Percentiles rank a stretch among this genome's conserved stretches.
Evolutionary conservation across 2,113 vertebrate species (phyloP).

Genomic region (Plotosus lineatus): DNA sequence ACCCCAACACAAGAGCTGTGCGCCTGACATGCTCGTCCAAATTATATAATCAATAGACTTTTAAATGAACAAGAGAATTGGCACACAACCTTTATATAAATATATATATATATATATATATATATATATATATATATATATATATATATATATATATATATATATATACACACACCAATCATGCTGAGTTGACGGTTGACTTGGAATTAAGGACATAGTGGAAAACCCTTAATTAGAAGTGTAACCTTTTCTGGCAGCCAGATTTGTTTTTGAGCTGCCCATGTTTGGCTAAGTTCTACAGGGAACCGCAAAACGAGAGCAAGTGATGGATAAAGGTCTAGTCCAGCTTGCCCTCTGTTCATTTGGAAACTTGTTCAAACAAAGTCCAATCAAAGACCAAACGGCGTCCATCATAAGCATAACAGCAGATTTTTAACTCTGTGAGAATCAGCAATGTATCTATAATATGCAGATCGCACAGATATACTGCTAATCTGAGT

Average conservation of each 20-base stretch:
- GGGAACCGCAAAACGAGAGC: conserved; percentile 73
- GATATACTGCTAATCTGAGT: too few relatives aligned
- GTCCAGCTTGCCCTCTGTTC: conserved; percentile 80
- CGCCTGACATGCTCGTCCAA: conserved; percentile 57
- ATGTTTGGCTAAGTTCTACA: conserved; percentile 78
- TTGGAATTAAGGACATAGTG: conserved; percentile 71
- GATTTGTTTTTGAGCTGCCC: conserved; percentile 75
- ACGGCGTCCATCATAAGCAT: conserved; percentile 58
- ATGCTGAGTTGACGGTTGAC: conserved; percentile 68
- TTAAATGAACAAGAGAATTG: conserved; percentile 77
- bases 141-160: too few relatives aligned
- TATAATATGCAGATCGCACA: conserved; percentile 7
- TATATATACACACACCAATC: conserved; percentile 67
- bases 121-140: too few relatives aligned
- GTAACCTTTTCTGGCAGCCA: conserved; percentile 75
- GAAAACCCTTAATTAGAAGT: conserved; percentile 64
- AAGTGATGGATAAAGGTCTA: conserved; percentile 73
- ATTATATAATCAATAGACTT: conserved; percentile 77
- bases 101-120: too few relatives aligned
- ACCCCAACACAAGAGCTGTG: conserved; percentile 38
- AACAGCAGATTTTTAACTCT: conserved; percentile 68
- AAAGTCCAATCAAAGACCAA: conserved; percentile 77
- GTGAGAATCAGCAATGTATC: conserved; percentile 45
- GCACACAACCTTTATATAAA: too few relatives aligned
- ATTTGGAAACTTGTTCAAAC: conserved; percentile 81